Evolutionary conservation across 2,797 vertebrate species (phyloP), one percentile per base, ranked within the genome.

Genomic region (Buphagus erythrorhynchus): DNA sequence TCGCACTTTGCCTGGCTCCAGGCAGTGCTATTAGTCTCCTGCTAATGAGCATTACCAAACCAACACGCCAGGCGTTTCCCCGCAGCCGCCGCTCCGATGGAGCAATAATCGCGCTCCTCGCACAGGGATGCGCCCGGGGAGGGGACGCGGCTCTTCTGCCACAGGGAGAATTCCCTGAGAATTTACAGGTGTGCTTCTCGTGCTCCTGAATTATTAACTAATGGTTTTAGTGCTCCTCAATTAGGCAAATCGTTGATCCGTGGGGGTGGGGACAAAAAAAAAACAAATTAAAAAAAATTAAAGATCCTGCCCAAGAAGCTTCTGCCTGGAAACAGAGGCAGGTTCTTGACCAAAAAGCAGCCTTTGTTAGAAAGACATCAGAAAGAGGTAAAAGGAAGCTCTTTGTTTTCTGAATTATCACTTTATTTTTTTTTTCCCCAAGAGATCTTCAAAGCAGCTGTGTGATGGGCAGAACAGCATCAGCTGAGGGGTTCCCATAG

Each of bases 251-350:
- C 88, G 69, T 95, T 96, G 91, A 90, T 92, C 76, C 91, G 48
- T 20, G 89, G 83, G 11, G 2, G 11, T 21, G 25, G 18, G 24
- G 13, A 11, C 7, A 25, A 82, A 78, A n/a, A 29, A 11, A 19
- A 19, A 35, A 73, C 10, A 52, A 9, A 26, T 45, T 2, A 86
- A 25, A 28, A 76, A 12, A 85, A 11, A 42, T 22, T 29, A 22
- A 68, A 63, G 95, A 96, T 90, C 85, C 94, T 95, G 93, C 82
- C 85, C 51, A 82, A 96, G 94, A 92, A 91, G 95, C 85, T 97
- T 92, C 92, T 86, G 91, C 84, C 83, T 57, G 61, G 97, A 97
- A 96, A 86, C 84, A 96, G 90, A 93, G 90, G 95, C 93, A 97
- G 81, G 90, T 84, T 95, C 95, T 92, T 88, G 90, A 96, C 91